Evolutionary conservation across 2,797 vertebrate species (phyloP), one percentile per base, ranked within the genome.

Genomic region (Graptemys geographica): DNA sequence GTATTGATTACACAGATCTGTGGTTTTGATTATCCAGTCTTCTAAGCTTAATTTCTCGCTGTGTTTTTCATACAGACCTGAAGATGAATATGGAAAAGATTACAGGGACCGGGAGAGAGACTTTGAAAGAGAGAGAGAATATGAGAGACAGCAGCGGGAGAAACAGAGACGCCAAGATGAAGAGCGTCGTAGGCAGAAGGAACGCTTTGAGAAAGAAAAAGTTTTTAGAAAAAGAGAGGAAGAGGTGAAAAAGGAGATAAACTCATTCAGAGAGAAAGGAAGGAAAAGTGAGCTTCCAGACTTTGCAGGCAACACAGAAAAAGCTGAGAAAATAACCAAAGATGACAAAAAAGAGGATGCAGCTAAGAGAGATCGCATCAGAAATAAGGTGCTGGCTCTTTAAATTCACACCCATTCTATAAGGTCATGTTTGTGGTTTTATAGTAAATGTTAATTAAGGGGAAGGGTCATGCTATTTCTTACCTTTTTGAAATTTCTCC

Each of bases 131-230:
- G 99, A 99, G 81, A 98, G 98, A 90, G 99, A 99, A 8, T 98
- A 98, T 95, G 99, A 99, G 92, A 98, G 98, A 98, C 98, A 99
- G 47, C 98, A 99, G 62, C 98, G 99, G 92, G 99, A 99, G 86
- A 99, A 99, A 78, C 83, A 99, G 92, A 98, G 98, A 83, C 98
- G 99, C 6, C 99, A 99, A 89, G 99, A 99, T 8, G 99, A 99
- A 78, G 99, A 99, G 15, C 98, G 99, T 4, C 98, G 99, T 49
- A 99, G 99, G 94, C 98, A 99, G 97, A 99, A 98, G 92, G 99
- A 99, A 16, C 98, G 99, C 52, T 99, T 99, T 53, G 99, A 99
- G 81, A 99, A 99, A 90, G 99, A 99, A 87, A 99, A 99, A 92
- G 87, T 97, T 21, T 98, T 97, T 97, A 98, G 98, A 98, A 99